Evolutionary conservation across 2,113 vertebrate genomes (phyloP), one percentile per base, ranked within the genome.

Genomic region (Tamias sibiricus): DNA sequence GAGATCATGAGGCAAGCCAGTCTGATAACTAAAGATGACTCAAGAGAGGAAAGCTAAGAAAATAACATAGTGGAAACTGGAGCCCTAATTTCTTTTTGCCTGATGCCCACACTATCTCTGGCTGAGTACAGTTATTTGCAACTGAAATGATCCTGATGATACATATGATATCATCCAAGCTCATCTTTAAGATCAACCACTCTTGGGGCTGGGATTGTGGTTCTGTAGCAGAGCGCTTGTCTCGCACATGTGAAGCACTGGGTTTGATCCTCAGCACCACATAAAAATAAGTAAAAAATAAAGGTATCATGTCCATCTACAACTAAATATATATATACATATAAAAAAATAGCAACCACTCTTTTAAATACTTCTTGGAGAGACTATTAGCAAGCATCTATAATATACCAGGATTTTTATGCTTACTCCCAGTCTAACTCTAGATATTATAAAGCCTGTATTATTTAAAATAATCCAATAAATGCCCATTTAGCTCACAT

Each of bases 351-450:
- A 69, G 54, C 26, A 71, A 30, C 19, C 5, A 35, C 24, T 54
- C n/a, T 88, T 81, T 40, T 42, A 93, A 66, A 24, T 16, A 88
- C 52, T 72, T 84, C 85, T 74, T 83, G 30, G 92, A 83, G 52
- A 81, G 74, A 52, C 24, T 32, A 17, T 59, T 72, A 28, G 37
- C 32, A 93, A 49, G 44, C 12, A 64, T 94, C 57, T 91, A 9
- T 72, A 81, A n/a, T 35, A 24, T 30, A 49, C 49, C 26, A 59
- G 28, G 0, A 28, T 74, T 84, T 44, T 84, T 71, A 59, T 44
- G 16, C 10, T 42, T 30, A 49, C 26, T 77, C 4, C 13, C 30
- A 68, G 7, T 20, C 35, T 87, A 76, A 74, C 13, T 75, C 30
- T 24, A 32, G 54, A 47, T 88, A 79, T 28, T 69, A 6, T 75